These are phyloP conservation scores for Pardalotus punctatus DNA, from an alignment of 2,113 vertebrate species.

Conservation along the genomic window DNA sequence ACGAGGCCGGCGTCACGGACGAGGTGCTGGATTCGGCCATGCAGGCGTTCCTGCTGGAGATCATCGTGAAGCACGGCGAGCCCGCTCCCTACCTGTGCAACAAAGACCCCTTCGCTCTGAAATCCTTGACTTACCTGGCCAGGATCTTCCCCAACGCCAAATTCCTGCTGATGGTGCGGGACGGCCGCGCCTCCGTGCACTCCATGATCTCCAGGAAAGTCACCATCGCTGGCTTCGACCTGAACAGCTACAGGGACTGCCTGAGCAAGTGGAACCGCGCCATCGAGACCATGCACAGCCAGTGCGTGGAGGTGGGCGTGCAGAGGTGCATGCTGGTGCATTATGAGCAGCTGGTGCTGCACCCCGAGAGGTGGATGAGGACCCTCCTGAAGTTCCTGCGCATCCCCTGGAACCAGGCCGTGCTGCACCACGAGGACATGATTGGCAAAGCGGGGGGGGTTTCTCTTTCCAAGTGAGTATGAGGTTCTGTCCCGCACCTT, in stretches of 20 bases:
- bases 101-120: slow-evolving; percentile 96
- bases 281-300: slow-evolving; percentile 96
- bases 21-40: slow-evolving; percentile 96
- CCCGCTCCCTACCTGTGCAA: slow-evolving; percentile 93
- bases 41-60: slow-evolving; percentile 93
- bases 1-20: slow-evolving; percentile 94
- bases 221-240: slow-evolving; percentile 95
- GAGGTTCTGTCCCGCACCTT: background rate
- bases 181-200: slow-evolving; percentile 92
- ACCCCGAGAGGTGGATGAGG: slow-evolving; percentile 95
- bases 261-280: slow-evolving; percentile 97
- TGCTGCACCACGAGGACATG: slow-evolving; percentile 95
- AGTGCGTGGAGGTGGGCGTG: slow-evolving; percentile 89
- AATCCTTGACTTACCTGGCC: slow-evolving; percentile 92
- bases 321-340: slow-evolving; percentile 89
- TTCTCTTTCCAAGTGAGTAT: slow-evolving; percentile 95
- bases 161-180: slow-evolving; percentile 93
- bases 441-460: slow-evolving; percentile 97
- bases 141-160: slow-evolving; percentile 95
- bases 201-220: slow-evolving; percentile 98
- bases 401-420: slow-evolving; percentile 91
- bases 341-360: slow-evolving; percentile 92
- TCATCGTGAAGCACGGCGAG: slow-evolving; percentile 96
- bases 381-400: slow-evolving; percentile 90
- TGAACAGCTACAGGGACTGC: slow-evolving; percentile 95